Evolutionary conservation across 2,888 invertebrate species (phyloP).

Genomic region (Limnephilus lunatus): DNA sequence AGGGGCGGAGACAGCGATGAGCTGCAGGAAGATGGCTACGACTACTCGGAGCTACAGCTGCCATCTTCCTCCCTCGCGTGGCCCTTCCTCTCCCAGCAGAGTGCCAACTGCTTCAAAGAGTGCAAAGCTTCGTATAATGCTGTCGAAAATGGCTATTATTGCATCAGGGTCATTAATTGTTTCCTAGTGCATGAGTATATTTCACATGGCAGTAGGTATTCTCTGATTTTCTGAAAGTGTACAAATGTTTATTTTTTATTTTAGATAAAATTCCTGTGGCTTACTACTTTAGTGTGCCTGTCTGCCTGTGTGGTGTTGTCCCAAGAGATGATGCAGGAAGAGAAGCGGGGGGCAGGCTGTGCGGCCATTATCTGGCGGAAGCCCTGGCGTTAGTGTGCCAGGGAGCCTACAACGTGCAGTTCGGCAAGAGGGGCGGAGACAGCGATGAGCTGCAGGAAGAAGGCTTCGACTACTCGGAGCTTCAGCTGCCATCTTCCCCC

Average conservation of each 20-base stretch:
- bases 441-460: background rate
- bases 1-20: background rate
- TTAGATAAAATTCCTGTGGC: conserved; percentile 53
- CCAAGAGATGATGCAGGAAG: background rate
- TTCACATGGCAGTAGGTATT: too few relatives aligned
- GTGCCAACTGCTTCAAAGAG: too few relatives aligned
- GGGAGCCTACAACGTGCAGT: conserved; percentile 46
- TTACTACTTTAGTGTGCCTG: conserved; percentile 36
- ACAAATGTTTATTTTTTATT: background rate
- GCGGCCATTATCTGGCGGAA: conserved; percentile 57
- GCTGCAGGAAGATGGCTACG: background rate
- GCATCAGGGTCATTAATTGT: too few relatives aligned
- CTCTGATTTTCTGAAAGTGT: too few relatives aligned
- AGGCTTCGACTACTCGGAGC: conserved; percentile 25
- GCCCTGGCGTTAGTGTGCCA: conserved; percentile 56
- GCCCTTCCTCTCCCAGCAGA: conserved; percentile 40
- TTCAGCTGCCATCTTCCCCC: conserved; percentile 13
- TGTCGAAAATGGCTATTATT: too few relatives aligned
- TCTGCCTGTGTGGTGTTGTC: conserved; percentile 13
- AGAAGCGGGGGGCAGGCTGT: conserved; percentile 40
- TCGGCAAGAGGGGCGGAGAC: background rate
- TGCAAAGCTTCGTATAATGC: too few relatives aligned
- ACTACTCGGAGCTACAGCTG: background rate
- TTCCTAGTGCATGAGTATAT: too few relatives aligned
- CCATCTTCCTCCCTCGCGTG: background rate